These are phyloP conservation scores for Chalcis sispes DNA, from an alignment of 2,888 invertebrate genomes.

Conservation along the genomic window DNA sequence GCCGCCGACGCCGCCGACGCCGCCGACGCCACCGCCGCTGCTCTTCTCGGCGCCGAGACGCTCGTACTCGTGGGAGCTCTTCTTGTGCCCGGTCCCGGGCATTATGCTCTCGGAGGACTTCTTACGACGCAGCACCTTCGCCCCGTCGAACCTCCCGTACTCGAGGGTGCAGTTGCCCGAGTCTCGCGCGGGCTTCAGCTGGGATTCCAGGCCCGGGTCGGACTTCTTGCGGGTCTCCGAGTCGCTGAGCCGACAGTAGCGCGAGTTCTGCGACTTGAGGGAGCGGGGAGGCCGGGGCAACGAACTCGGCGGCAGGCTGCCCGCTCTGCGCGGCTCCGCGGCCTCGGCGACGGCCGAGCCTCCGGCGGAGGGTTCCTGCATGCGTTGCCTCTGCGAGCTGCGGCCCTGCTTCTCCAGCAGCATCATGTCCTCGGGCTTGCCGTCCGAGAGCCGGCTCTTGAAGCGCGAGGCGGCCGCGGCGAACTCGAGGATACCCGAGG, in stretches of 20 bases:
- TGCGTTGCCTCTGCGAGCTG: slow-evolving; percentile 85
- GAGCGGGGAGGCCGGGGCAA: slow-evolving; percentile 84
- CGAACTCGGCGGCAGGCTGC: slow-evolving; percentile 84
- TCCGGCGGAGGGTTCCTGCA: slow-evolving; percentile 74
- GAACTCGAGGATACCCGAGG: slow-evolving; percentile 75
- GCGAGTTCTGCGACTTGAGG: slow-evolving; percentile 70
- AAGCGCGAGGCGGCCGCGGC: slow-evolving; percentile 67
- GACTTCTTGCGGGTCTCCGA: slow-evolving; percentile 73
- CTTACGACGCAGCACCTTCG: slow-evolving; percentile 68
- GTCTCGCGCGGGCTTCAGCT: slow-evolving; percentile 69
- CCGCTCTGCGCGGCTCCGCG: slow-evolving; percentile 67
- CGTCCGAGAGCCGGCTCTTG: slow-evolving; percentile 72
- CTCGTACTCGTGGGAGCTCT: slow-evolving; percentile 81
- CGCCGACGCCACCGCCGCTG: neutral
- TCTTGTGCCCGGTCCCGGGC: slow-evolving; percentile 61
- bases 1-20: slow-evolving; percentile 65
- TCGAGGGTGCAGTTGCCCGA: slow-evolving; percentile 74
- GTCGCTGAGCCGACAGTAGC: slow-evolving; percentile 73
- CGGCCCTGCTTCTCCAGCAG: slow-evolving; percentile 87
- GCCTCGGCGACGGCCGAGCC: too few species aligned
- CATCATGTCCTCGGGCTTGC: slow-evolving; percentile 83
- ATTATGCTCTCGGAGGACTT: slow-evolving; percentile 67
- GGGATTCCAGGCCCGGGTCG: slow-evolving; percentile 66
- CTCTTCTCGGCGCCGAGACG: slow-evolving; percentile 78
- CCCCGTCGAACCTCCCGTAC: slow-evolving; percentile 69